Percentiles rank a stretch among this genome's conserved stretches.
Evolutionary conservation across 2,888 invertebrate genomes (phyloP).

Genomic region (Gisinianus flammeolus): DNA sequence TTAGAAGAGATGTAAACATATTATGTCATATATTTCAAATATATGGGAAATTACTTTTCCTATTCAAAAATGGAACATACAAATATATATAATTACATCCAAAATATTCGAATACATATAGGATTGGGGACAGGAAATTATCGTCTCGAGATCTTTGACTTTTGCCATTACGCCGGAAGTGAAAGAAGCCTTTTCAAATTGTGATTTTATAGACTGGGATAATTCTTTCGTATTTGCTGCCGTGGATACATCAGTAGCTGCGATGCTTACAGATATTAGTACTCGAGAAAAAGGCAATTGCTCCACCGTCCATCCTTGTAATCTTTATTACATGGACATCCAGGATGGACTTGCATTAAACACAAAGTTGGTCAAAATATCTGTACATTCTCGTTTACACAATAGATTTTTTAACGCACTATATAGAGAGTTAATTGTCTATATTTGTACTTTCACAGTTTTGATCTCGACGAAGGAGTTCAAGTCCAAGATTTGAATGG

Average conservation of each 20-base stretch:
- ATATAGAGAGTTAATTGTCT: too few relatives aligned
- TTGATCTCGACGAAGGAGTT: conserved; percentile 8
- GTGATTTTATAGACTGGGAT: conserved; percentile 10
- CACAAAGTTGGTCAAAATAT: background rate
- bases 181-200: background rate
- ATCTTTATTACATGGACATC: background rate
- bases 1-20: background rate
- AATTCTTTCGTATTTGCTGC: background rate
- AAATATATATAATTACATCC: too few relatives aligned
- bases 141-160: background rate
- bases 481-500: background rate
- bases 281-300: conserved; percentile 6
- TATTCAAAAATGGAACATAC: too few relatives aligned
- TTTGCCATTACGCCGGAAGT: conserved; percentile 5
- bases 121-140: conserved; percentile 11
- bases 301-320: conserved; percentile 3
- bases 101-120: background rate
- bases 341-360: background rate
- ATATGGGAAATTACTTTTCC: too few relatives aligned
- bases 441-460: background rate
- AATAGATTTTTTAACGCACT: too few relatives aligned
- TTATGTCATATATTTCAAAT: too few relatives aligned
- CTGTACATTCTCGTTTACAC: background rate
- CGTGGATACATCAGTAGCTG: background rate
- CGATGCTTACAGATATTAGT: conserved; percentile 4